These are phyloP conservation scores for Rhinolophus ferrumequinum DNA, from an alignment of 2,113 vertebrate genomes.

Conservation along the genomic window DNA sequence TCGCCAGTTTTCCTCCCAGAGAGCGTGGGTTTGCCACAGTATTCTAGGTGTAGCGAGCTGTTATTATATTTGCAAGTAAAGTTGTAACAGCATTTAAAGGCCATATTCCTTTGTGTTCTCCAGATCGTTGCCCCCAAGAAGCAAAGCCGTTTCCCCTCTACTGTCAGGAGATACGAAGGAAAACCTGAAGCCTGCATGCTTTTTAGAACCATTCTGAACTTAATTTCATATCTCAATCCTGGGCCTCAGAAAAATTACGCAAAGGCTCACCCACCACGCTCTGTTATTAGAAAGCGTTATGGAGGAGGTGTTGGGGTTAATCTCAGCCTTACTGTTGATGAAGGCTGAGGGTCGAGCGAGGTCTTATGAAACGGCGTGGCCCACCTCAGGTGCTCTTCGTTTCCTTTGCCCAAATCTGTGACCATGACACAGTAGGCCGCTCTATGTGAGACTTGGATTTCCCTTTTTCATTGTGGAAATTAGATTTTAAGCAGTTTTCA, in stretches of 20 bases:
- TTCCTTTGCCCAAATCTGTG: background rate
- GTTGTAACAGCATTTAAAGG: background rate
- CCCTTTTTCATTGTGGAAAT: background rate
- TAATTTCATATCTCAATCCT: background rate
- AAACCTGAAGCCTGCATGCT: background rate
- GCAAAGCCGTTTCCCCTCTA: background rate
- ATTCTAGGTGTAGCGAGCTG: background rate
- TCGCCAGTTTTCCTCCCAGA: background rate
- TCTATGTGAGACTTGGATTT: background rate
- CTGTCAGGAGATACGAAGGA: background rate
- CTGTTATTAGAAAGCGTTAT: background rate
- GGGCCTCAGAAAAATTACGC: background rate
- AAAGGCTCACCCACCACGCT: background rate
- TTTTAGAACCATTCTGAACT: background rate
- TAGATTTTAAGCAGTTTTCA: background rate
- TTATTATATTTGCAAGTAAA: background rate
- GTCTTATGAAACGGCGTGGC: background rate
- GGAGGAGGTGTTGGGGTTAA: background rate
- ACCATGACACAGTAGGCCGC: background rate
- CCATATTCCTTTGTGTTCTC: background rate
- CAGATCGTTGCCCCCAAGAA: background rate
- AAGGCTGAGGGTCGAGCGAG: fast-evolving
- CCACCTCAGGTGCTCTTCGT: too few species aligned
- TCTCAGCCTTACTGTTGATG: background rate
- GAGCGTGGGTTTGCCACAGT: too few species aligned